These are phyloP conservation scores for Cerceris rybyensis DNA, from an alignment of 2,888 invertebrate genomes.

Conservation along the genomic window DNA sequence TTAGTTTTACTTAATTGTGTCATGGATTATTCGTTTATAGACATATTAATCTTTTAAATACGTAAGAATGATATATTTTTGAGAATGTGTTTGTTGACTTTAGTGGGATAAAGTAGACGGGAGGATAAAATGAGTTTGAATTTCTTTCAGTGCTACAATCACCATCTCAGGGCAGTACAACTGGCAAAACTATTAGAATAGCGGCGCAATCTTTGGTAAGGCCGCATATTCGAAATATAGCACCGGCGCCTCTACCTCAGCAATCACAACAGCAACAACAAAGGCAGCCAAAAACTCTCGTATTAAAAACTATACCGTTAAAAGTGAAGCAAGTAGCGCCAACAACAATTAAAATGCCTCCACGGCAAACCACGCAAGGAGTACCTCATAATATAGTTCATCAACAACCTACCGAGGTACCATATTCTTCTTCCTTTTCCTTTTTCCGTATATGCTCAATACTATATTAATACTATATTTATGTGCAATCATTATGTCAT, in stretches of 20 bases:
- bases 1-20: too few species aligned
- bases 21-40: too few species aligned
- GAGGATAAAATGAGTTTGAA: not conserved
- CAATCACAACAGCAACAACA: slow-evolving; percentile 61
- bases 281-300: slow-evolving; percentile 77
- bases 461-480: too few species aligned
- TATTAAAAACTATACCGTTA: slow-evolving; percentile 78
- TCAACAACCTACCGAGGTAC: slow-evolving; percentile 77
- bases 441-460: too few species aligned
- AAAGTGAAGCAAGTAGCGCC: slow-evolving; percentile 79
- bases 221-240: slow-evolving; percentile 74
- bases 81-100: too few species aligned
- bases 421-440: too few species aligned
- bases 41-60: too few species aligned
- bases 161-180: slow-evolving; percentile 58
- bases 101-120: not conserved
- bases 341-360: slow-evolving; percentile 76
- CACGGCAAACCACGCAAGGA: slow-evolving; percentile 66
- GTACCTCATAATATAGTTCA: slow-evolving; percentile 69
- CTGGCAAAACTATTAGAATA: slow-evolving; percentile 75
- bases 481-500: not conserved
- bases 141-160: slow-evolving; percentile 70
- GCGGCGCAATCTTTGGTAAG: slow-evolving; percentile 75
- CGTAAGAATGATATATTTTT: too few species aligned
- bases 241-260: slow-evolving; percentile 68